Conservation (phyloP, 37 sponge, comb jelly and placozoan species). For the Spongia lamella region DNA sequence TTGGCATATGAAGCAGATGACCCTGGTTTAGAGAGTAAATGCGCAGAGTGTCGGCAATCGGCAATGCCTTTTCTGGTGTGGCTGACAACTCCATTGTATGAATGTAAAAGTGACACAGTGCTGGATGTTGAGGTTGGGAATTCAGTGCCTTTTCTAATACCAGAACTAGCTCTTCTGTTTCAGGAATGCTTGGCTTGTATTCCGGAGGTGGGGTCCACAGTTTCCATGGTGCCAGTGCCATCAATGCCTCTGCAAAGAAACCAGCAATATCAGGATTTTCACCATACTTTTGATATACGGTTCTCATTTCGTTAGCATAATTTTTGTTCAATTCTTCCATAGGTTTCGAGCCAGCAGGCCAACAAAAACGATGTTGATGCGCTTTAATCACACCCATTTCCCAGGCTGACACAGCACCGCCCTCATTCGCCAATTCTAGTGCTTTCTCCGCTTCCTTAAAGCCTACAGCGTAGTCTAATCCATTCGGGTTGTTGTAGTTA, state of each 20-base stretch:
- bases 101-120: conserved; percentile 65
- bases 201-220: conserved; percentile 58
- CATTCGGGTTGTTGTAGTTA: conserved; percentile 58
- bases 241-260: conserved; percentile 71
- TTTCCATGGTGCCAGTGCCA: conserved; percentile 67
- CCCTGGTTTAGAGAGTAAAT: conserved; percentile 35
- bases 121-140: conserved; percentile 53
- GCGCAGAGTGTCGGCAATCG: conserved; percentile 46
- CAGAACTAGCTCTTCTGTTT: conserved; percentile 50
- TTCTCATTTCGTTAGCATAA: conserved; percentile 59
- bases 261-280: conserved; percentile 48
- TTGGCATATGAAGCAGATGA: conserved; percentile 70
- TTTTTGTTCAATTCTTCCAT: conserved; percentile 1
- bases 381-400: conserved; percentile 54
- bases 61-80: conserved; percentile 64
- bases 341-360: conserved; percentile 23
- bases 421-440: conserved; percentile 5
- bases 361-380: conserved; percentile 38
- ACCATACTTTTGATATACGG: conserved; percentile 57
- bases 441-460: conserved; percentile 48
- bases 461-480: conserved; percentile 37
- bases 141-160: conserved; percentile 53
- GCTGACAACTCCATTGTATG: conserved; percentile 77
- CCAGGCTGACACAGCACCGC: conserved; percentile 27
- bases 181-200: conserved; percentile 43